Base-by-base conservation (phyloP, 2,113 vertebrate species). In the Choloepus hoffmanni region DNA sequence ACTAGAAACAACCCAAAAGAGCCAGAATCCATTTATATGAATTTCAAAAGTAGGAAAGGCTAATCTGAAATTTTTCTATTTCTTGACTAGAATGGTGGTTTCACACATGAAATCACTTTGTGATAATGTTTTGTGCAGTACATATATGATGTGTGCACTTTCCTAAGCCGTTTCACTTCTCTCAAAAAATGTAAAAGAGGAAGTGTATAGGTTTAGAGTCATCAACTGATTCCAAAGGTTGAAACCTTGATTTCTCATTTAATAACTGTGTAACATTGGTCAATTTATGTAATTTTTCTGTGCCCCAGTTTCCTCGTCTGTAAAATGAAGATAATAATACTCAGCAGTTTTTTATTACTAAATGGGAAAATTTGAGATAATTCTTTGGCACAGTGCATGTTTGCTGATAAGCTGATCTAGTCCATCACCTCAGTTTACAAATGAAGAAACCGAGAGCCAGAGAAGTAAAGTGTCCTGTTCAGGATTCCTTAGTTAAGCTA, bases 11-110 rank as follows among this genome's bases (percentile, higher is more conserved):
- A 65, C 6, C 0, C 50, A 95, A 95, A 95, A 79, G 5, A 86
- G 60, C 14, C 55, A 5, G 63, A 90, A 62, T 73, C 30, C 33
- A 81, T 63, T 84, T 84, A 73, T 63, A 79, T 85, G 16, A 55
- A 78, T 87, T 79, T 93, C 68, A 96, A 93, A 93, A 62, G 23
- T 65, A 89, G 48, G 30, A 21, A 45, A 89, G 84, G n/a, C 63
- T 78, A 53, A 73, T 48, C n/a, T 79, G n/a, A 72, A 45, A 82
- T 76, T 76, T 76, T 96, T 55, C 23, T 62, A 12, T 90, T 86
- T 89, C 73, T 82, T 70, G 74, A 63, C 63, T 70, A 72, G 55
- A 73, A 33, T 78, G 55, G 48, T 33, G 76, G 26, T 85, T 74
- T 82, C 7, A 45, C 48, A 40, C 18, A 85, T 36, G 65, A 28